These are phyloP conservation scores for Malacosoma neustria DNA, from an alignment of 2,888 invertebrate species.

Conservation along the genomic window DNA sequence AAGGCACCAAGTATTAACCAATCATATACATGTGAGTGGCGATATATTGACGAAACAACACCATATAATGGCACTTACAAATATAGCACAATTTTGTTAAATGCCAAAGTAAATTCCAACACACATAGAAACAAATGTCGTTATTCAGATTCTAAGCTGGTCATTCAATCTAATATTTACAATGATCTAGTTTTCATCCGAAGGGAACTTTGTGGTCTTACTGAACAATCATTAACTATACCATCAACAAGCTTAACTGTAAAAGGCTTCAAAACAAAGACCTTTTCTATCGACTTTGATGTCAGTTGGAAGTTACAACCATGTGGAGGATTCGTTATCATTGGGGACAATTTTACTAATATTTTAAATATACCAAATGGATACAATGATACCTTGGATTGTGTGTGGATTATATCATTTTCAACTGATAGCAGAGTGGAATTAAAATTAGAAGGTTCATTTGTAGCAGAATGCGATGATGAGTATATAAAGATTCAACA, in stretches of 20 bases:
- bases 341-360: slow-evolving; percentile 30
- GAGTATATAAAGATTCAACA: slow-evolving; percentile 68
- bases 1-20: slow-evolving; percentile 33
- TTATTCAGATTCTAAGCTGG: slow-evolving; percentile 33
- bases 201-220: slow-evolving; percentile 33
- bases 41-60: slow-evolving; percentile 22
- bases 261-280: slow-evolving; percentile 29
- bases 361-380: slow-evolving; percentile 52
- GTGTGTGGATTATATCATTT: slow-evolving; percentile 80
- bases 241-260: slow-evolving; percentile 34
- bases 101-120: slow-evolving; percentile 33
- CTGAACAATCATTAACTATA: slow-evolving; percentile 30
- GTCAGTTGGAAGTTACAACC: slow-evolving; percentile 46
- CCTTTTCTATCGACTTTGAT: slow-evolving; percentile 48
- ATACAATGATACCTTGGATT: slow-evolving; percentile 73
- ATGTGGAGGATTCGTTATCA: slow-evolving; percentile 79
- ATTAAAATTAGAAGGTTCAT: slow-evolving; percentile 43
- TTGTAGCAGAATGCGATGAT: slow-evolving; percentile 34
- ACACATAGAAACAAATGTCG: slow-evolving; percentile 26
- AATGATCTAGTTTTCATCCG: slow-evolving; percentile 12
- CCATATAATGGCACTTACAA: slow-evolving; percentile 8
- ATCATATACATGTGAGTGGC: slow-evolving; percentile 50
- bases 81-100: slow-evolving; percentile 38
- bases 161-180: slow-evolving; percentile 21
- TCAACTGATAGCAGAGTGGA: slow-evolving; percentile 46